Percentiles rank a stretch among this genome's conserved stretches.
Conservation (phyloP, 2,888 invertebrate genomes). For the Troides aeacus region DNA sequence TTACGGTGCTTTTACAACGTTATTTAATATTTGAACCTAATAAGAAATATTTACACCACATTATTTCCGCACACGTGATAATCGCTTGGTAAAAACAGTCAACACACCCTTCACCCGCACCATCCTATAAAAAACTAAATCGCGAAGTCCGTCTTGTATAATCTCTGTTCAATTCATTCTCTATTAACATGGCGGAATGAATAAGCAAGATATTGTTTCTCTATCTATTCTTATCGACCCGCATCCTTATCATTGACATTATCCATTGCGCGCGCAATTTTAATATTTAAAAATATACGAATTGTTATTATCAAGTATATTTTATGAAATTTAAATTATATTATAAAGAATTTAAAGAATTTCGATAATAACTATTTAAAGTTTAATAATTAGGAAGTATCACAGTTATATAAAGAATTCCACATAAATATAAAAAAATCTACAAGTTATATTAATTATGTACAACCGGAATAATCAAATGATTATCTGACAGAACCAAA, state of each 20-base stretch:
- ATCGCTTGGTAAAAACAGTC: constrained; percentile 39
- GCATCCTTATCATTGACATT: constrained; percentile 49
- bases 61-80: constrained; percentile 55
- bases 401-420: too few relatives aligned
- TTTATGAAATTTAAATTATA: too few relatives aligned
- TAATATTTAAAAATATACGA: neutral
- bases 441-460: too few relatives aligned
- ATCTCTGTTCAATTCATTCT: constrained; percentile 29
- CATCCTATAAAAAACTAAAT: constrained; percentile 58
- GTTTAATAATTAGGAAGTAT: too few relatives aligned
- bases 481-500: neutral
- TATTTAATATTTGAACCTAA: constrained; percentile 3
- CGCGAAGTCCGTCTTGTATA: constrained; percentile 29
- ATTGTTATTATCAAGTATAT: too few relatives aligned
- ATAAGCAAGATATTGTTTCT: constrained; percentile 49
- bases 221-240: constrained; percentile 59
- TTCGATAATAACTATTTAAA: too few relatives aligned
- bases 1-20: neutral
- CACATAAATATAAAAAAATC: too few relatives aligned
- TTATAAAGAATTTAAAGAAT: too few relatives aligned
- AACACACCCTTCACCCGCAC: constrained; percentile 49
- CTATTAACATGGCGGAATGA: constrained; percentile 37
- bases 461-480: too few relatives aligned
- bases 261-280: constrained; percentile 53
- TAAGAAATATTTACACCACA: constrained; percentile 27